phyloP scores from a whole-genome alignment of 2,888 invertebrate species.

The Leptopterna dolabrata region DNA sequence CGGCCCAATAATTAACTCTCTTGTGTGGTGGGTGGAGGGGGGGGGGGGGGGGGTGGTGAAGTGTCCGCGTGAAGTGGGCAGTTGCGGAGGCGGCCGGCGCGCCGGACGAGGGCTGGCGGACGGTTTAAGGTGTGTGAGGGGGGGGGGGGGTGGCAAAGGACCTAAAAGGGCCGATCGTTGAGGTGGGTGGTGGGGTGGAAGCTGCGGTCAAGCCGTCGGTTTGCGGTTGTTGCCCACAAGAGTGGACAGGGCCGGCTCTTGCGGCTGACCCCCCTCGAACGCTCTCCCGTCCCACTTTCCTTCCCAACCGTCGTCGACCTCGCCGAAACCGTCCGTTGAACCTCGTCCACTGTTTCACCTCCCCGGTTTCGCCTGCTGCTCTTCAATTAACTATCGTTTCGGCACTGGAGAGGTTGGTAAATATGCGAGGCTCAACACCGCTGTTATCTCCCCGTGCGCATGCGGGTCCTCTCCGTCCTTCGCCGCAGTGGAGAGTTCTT shows the following conservation, averaged over 20 bases:
- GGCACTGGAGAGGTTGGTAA: neutral
- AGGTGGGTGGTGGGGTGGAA: neutral
- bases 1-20: constrained; percentile 32
- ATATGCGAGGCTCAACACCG: neutral
- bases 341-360: neutral
- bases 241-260: constrained; percentile 19
- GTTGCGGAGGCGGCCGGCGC: neutral
- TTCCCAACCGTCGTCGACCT: neutral
- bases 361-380: neutral
- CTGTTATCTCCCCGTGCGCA: neutral
- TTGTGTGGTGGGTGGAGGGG: neutral
- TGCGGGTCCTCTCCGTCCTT: too few relatives aligned
- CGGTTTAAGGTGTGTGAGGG: neutral
- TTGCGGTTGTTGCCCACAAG: constrained; percentile 25
- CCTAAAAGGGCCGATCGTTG: neutral
- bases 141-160: neutral
- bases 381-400: constrained; percentile 3
- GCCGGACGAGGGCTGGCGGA: neutral
- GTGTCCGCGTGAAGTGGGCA: neutral
- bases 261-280: neutral
- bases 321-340: neutral
- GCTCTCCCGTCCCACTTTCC: neutral
- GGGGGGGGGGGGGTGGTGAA: neutral
- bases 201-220: constrained; percentile 21
- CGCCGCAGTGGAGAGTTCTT: too few relatives aligned